These are phyloP conservation scores for Illadopsis cleaveri DNA, from an alignment of 2,113 vertebrate species.

Conservation along the genomic window DNA sequence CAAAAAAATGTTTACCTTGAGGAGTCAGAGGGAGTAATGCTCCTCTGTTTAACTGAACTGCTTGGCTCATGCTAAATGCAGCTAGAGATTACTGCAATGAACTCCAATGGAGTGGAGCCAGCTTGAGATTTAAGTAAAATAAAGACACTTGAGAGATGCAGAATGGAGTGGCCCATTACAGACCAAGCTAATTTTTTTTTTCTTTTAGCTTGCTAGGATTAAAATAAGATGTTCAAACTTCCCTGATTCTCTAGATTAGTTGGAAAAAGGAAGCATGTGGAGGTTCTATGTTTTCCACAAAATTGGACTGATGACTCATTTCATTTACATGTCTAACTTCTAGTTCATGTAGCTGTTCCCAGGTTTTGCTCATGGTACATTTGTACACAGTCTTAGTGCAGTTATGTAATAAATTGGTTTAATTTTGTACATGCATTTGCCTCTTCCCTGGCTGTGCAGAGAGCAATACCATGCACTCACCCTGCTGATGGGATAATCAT, in stretches of 20 bases:
- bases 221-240: not conserved
- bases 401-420: not conserved
- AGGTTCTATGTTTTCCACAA: not conserved
- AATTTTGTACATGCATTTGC: not conserved
- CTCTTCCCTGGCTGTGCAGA: not conserved
- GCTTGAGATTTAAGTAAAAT: not conserved
- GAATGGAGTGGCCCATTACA: not conserved
- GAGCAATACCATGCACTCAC: not conserved
- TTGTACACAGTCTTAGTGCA: not conserved
- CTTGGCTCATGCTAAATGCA: not conserved
- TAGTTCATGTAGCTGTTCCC: not conserved
- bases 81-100: not conserved
- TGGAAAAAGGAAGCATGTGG: not conserved
- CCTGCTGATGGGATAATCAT: not conserved
- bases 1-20: not conserved
- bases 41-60: not conserved
- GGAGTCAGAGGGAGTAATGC: not conserved
- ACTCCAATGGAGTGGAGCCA: not conserved
- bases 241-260: not conserved
- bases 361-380: not conserved
- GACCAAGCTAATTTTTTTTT: not conserved
- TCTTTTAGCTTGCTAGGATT: not conserved
- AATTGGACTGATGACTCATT: not conserved
- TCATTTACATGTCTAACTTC: not conserved
- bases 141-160: not conserved